Percentiles rank a stretch among this genome's conserved stretches.
Conservation (phyloP, 2,888 invertebrate species). For the Cheilosia scutellata region DNA sequence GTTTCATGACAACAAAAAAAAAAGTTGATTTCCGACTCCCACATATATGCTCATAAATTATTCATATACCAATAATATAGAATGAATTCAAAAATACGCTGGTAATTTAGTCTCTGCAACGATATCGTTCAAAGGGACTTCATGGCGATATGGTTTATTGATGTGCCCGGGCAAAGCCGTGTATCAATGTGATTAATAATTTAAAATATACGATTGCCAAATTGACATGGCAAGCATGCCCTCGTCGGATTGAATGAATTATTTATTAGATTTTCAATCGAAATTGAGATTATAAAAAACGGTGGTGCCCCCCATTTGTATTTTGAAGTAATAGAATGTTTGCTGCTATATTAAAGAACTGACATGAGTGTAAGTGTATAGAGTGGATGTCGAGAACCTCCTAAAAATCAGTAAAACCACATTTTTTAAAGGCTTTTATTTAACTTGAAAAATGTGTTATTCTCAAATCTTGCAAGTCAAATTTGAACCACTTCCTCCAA, state of each 20-base stretch:
- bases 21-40: background rate
- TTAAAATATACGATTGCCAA: background rate
- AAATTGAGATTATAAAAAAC: too few species aligned
- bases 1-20: slow-evolving; percentile 1
- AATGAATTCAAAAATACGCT: slow-evolving; percentile 28
- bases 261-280: background rate
- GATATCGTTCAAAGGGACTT: slow-evolving; percentile 11
- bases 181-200: background rate
- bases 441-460: too few species aligned
- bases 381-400: too few species aligned
- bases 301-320: too few species aligned
- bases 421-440: too few species aligned
- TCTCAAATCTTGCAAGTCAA: too few species aligned
- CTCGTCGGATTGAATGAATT: background rate
- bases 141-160: background rate
- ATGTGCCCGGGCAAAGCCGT: background rate
- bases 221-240: background rate
- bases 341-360: too few species aligned
- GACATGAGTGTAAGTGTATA: too few species aligned
- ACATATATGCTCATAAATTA: slow-evolving; percentile 40
- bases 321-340: too few species aligned
- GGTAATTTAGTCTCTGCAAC: background rate
- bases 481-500: too few species aligned
- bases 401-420: too few species aligned
- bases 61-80: slow-evolving; percentile 32